These are phyloP conservation scores for Otus sunia DNA, from an alignment of 2,113 vertebrate genomes.

Conservation along the genomic window DNA sequence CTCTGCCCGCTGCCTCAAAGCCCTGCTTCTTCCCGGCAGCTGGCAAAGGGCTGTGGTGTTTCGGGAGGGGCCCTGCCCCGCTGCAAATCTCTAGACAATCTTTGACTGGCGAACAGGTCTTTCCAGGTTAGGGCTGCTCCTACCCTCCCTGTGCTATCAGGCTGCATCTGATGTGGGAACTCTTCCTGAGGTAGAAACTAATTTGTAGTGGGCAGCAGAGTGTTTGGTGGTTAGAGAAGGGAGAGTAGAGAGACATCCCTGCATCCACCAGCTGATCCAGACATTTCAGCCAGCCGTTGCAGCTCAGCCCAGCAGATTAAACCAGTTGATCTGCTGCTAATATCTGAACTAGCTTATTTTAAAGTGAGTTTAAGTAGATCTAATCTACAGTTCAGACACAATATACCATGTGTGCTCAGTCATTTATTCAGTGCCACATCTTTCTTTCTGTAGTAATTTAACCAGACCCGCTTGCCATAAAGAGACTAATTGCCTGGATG, in stretches of 20 bases:
- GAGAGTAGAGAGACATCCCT: neutral
- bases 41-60: neutral
- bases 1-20: neutral
- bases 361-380: neutral
- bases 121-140: slow-evolving; percentile 56
- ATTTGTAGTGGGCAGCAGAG: slow-evolving; percentile 52
- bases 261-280: neutral
- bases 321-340: neutral
- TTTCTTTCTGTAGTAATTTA: neutral
- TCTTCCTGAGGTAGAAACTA: slow-evolving; percentile 17
- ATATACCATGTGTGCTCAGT: neutral
- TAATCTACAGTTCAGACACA: slow-evolving; percentile 1
- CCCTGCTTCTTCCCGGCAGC: neutral
- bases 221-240: slow-evolving; percentile 12
- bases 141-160: slow-evolving; percentile 12
- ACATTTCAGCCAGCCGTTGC: rapidly evolving
- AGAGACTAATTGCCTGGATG: slow-evolving; percentile 20
- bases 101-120: neutral
- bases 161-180: slow-evolving; percentile 19
- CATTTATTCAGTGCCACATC: neutral
- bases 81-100: neutral
- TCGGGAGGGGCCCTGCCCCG: neutral
- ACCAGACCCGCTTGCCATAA: neutral
- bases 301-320: neutral
- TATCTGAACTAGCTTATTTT: neutral